Evolutionary conservation across 2,113 vertebrate genomes (phyloP).

Genomic region (Halcyon senegalensis): DNA sequence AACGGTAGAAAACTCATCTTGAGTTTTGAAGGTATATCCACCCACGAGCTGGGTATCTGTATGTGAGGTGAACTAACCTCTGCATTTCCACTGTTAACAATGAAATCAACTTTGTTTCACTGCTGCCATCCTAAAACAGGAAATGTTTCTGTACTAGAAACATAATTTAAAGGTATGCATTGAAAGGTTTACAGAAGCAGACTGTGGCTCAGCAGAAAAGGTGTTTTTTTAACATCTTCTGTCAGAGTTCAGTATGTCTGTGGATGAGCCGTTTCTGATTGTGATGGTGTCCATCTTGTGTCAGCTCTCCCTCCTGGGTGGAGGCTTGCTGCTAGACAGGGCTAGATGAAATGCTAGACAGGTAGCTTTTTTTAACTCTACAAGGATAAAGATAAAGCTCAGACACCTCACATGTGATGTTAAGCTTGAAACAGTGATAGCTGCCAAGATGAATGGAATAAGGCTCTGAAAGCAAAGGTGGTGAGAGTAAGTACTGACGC

Average conservation of each 20-base stretch:
- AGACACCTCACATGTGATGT: constrained; percentile 15
- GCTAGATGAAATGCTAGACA: constrained; percentile 22
- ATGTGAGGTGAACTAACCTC: background rate
- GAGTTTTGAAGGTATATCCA: background rate
- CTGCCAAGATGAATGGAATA: background rate
- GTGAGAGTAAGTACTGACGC: background rate
- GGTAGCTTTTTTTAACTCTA: constrained; percentile 49
- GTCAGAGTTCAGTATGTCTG: background rate
- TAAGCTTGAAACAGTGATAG: constrained; percentile 45
- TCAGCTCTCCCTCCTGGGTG: background rate
- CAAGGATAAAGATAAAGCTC: constrained; percentile 53
- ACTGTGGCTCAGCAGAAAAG: background rate
- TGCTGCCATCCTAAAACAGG: background rate
- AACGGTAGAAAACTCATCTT: background rate
- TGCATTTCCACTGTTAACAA: background rate
- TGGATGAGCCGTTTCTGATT: background rate
- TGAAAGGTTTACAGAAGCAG: background rate
- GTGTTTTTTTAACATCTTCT: background rate
- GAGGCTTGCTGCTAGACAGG: background rate
- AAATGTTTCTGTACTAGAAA: background rate
- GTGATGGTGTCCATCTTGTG: background rate
- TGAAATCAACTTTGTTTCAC: background rate
- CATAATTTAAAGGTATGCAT: background rate
- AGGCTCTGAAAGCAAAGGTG: background rate
- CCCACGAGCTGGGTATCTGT: background rate